Evolutionary conservation across 2,113 vertebrate genomes (phyloP).

Genomic region (Alosa alosa): DNA sequence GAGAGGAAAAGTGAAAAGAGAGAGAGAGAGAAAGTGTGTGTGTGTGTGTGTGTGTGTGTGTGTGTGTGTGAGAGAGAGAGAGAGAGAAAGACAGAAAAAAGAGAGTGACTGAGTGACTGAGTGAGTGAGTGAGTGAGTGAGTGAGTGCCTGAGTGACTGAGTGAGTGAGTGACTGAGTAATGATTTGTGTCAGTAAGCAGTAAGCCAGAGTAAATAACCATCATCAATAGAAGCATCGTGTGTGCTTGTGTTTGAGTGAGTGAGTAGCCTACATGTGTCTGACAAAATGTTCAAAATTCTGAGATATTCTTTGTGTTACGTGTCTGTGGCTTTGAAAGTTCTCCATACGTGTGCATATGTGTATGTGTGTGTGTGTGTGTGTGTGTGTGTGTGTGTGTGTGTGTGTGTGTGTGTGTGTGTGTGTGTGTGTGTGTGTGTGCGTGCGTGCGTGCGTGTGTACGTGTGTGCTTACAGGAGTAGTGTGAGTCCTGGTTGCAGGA

Average conservation of each 20-base stretch:
- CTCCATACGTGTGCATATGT: background rate
- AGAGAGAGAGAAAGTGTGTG: background rate
- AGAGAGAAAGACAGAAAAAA: background rate
- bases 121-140: background rate
- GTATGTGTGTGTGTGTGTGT: background rate
- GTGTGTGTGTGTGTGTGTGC: background rate
- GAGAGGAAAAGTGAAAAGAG: background rate
- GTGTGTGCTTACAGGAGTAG: conserved; percentile 78
- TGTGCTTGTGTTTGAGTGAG: background rate
- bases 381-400: background rate
- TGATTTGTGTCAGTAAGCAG: background rate
- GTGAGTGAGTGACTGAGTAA: background rate
- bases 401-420: background rate
- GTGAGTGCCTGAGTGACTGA: background rate
- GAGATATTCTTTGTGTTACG: too few relatives aligned
- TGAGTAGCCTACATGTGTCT: background rate
- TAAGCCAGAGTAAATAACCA: background rate
- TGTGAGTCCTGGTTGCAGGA: conserved; percentile 77
- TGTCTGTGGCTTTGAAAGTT: background rate
- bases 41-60: too few relatives aligned
- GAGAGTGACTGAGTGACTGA: background rate
- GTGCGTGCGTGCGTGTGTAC: background rate
- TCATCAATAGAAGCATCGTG: background rate
- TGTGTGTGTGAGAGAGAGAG: too few relatives aligned
- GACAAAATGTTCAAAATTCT: background rate